Conservation (phyloP, 2,888 invertebrate genomes). For the Eristalis pertinax region DNA sequence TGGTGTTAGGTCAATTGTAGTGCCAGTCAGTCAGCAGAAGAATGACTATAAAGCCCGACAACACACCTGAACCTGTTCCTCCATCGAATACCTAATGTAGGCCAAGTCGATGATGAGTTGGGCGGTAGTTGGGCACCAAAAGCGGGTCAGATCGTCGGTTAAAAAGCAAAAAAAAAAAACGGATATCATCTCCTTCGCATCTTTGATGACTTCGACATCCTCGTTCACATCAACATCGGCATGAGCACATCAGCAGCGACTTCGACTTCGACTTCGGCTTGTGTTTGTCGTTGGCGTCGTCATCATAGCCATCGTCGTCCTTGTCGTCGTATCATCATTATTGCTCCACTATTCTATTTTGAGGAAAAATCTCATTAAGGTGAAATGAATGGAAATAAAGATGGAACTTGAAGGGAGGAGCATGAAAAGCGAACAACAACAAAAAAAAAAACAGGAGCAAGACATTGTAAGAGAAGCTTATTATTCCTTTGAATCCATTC, state of each 20-base stretch:
- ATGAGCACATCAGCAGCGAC: conserved; percentile 7
- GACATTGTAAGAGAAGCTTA: conserved; percentile 68
- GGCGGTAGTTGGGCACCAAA: neutral
- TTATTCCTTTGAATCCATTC: conserved; percentile 66
- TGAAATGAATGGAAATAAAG: conserved; percentile 68
- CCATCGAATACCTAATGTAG: conserved; percentile 20
- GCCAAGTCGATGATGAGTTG: conserved; percentile 34
- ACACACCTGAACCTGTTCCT: conserved; percentile 61
- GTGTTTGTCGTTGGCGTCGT: conserved; percentile 36
- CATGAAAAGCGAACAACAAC: neutral
- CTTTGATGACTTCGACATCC: conserved; percentile 60
- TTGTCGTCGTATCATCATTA: conserved; percentile 59
- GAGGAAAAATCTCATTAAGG: conserved; percentile 72
- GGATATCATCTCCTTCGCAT: conserved; percentile 62
- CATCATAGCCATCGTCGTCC: neutral
- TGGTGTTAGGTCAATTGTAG: conserved; percentile 65
- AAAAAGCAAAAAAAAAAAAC: conserved; percentile 57
- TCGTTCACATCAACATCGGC: conserved; percentile 31
- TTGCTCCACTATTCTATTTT: conserved; percentile 70
- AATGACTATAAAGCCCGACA: conserved; percentile 38
- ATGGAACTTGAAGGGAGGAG: conserved; percentile 35
- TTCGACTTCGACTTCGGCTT: conserved; percentile 36
- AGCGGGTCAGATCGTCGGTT: conserved; percentile 51
- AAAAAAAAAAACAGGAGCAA: conserved; percentile 46
- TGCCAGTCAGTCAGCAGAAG: conserved; percentile 44